A percentile compares a stretch with the other conserved stretches of the same genome.
Evolutionary conservation across 1,140 invertebrate genomes (phyloP).

Genomic region (Drosophila sechellia): DNA sequence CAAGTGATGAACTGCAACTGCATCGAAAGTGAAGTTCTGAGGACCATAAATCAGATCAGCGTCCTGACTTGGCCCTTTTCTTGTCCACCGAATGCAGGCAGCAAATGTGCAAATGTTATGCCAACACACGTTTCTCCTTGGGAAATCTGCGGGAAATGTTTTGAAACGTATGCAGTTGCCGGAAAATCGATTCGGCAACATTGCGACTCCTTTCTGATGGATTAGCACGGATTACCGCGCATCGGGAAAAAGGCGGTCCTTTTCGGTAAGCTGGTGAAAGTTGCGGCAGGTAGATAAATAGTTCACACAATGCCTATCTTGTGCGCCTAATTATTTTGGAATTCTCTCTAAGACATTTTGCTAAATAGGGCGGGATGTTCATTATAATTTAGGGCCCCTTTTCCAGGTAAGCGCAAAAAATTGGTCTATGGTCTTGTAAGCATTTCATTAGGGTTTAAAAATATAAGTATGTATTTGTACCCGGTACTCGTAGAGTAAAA

Average conservation of each 20-base stretch:
- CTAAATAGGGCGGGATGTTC: slow-evolving; percentile 24
- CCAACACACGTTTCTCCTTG: slow-evolving; percentile 62
- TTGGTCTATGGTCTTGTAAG: too few species aligned
- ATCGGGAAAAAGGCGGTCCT: not conserved
- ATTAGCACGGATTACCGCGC: slow-evolving; percentile 64
- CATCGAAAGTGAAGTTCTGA: slow-evolving; percentile 66
- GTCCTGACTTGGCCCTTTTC: slow-evolving; percentile 19
- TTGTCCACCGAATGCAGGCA: slow-evolving; percentile 41
- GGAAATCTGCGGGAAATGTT: slow-evolving; percentile 50
- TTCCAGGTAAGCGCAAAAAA: not conserved
- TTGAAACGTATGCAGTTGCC: slow-evolving; percentile 73
- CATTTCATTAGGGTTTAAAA: too few species aligned
- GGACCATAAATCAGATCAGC: slow-evolving; percentile 60
- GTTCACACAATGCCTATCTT: not conserved
- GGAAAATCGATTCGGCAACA: slow-evolving; percentile 73
- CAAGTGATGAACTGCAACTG: slow-evolving; percentile 34
- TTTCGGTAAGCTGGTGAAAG: slow-evolving; percentile 37
- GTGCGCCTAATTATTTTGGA: slow-evolving; percentile 3
- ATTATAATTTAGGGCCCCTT: not conserved
- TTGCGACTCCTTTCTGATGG: slow-evolving; percentile 59
- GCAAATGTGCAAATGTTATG: slow-evolving; percentile 66
- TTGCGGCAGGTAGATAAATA: slow-evolving; percentile 55
- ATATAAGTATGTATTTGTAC: too few species aligned
- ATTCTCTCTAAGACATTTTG: not conserved
- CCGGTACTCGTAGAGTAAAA: too few species aligned